Evolutionary conservation across 2,113 vertebrate species (phyloP), one percentile per base, ranked within the genome.

Genomic region (Bostrychus sinensis): DNA sequence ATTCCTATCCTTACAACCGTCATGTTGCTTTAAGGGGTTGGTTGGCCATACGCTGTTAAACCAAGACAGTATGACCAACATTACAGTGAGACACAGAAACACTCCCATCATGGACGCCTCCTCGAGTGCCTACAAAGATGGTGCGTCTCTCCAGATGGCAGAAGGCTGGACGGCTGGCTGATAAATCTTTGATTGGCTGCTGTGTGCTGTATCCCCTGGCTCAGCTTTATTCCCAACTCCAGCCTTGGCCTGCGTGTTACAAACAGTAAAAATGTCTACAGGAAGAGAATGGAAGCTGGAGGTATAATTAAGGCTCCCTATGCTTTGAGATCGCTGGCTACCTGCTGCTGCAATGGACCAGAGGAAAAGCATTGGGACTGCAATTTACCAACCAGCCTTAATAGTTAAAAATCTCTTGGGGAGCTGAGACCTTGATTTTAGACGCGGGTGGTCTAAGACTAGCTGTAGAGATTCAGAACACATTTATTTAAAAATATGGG

Each of bases 171-270:
- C 67, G 63, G 73, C 60, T 79, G 77, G 73, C 69, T 73, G 81
- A 87, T 90, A 83, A 87, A 90, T 89, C 82, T 91, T 86, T 88
- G 77, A 89, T 82, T 83, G 84, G 71, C 78, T 78, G 83, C 83
- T 81, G 74, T 73, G 70, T 85, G 64, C 10, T 74, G 77, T 78
- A 76, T 86, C 77, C 71, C 69, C 54, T 72, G 75, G 78, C 80
- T 74, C 60, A 37, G 56, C n/a, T 81, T 55, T 70, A 62, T 62
- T 77, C 62, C 51, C 63, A 65, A 60, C 62, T 70, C 50, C 61
- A 64, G 45, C 39, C 63, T 63, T 50, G 61, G 74, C 62, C 84
- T 74, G 54, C 20, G 36, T 69, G 64, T 73, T 57, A 58, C 66
- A 57, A 34, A 62, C 56, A 51, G 12, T 3, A 25, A 68, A 46